Conservation (phyloP, 2,888 invertebrate species). For the Hemistola chrysoprasaria region DNA sequence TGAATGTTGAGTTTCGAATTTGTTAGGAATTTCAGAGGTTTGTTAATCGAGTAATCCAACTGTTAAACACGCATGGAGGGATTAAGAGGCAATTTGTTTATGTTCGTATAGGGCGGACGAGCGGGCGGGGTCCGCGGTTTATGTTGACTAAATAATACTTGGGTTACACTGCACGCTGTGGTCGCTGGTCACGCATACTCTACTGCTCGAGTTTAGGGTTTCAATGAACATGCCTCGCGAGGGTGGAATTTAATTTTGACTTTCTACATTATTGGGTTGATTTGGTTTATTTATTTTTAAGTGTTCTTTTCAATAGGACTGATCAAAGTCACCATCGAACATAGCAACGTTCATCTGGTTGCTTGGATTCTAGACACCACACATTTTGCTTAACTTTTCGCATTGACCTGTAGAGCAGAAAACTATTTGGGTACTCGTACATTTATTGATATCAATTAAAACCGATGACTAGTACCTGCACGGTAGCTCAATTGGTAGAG, state of each 20-base stretch:
- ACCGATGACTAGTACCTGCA: too few relatives aligned
- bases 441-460: too few relatives aligned
- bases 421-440: too few relatives aligned
- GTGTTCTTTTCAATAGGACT: slow-evolving; percentile 9
- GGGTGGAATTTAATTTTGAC: slow-evolving; percentile 15
- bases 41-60: slow-evolving; percentile 57
- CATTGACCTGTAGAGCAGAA: too few relatives aligned
- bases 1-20: slow-evolving; percentile 42
- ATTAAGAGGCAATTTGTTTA: slow-evolving; percentile 55
- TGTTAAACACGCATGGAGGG: slow-evolving; percentile 60
- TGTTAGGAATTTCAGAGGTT: slow-evolving; percentile 42
- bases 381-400: too few relatives aligned
- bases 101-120: slow-evolving; percentile 21
- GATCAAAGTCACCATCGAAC: slow-evolving; percentile 10
- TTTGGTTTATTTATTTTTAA: too few relatives aligned
- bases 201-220: slow-evolving; percentile 10
- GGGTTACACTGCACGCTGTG: slow-evolving; percentile 24
- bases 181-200: slow-evolving; percentile 18
- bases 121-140: slow-evolving; percentile 19
- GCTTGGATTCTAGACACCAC: too few relatives aligned
- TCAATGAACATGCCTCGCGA: slow-evolving; percentile 14
- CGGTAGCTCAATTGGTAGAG: too few relatives aligned
- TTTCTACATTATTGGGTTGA: slow-evolving; percentile 1
- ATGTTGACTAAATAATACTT: slow-evolving; percentile 31
- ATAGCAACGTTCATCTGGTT: too few relatives aligned